phyloP scores from a whole-genome alignment of 2,797 vertebrate species.

The Falco cherrug region DNA sequence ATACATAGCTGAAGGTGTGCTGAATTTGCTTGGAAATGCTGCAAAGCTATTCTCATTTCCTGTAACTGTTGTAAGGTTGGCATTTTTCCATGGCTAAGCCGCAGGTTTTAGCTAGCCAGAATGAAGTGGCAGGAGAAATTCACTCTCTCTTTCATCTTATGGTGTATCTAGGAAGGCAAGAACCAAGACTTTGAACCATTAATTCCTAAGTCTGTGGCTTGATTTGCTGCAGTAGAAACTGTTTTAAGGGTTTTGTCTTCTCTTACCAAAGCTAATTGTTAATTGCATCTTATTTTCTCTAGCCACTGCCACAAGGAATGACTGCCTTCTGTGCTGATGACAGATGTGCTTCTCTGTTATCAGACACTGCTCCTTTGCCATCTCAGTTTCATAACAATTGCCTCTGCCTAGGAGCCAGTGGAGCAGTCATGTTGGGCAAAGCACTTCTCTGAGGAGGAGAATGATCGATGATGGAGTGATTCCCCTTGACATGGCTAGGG shows the following conservation, averaged over 20 bases:
- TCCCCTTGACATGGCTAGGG: not conserved
- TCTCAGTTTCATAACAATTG: conserved; percentile 10
- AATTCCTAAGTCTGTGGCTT: conserved; percentile 14
- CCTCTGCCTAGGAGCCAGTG: not conserved
- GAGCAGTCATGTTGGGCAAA: not conserved
- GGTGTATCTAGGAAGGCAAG: conserved; percentile 23
- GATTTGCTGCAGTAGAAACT: conserved; percentile 30
- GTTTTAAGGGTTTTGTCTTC: conserved; percentile 27
- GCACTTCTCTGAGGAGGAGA: not conserved
- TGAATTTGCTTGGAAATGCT: conserved; percentile 18
- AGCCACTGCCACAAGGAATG: conserved; percentile 9
- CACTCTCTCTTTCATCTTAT: conserved; percentile 36
- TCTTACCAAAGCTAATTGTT: conserved; percentile 61
- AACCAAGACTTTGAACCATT: conserved; percentile 7
- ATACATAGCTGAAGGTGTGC: conserved; percentile 20
- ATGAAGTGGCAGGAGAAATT: conserved; percentile 29
- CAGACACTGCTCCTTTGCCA: conserved; percentile 25
- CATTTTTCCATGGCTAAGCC: conserved; percentile 45
- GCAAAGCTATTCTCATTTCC: conserved; percentile 53
- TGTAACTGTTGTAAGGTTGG: conserved; percentile 20
- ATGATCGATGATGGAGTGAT: not conserved
- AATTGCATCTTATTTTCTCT: conserved; percentile 58
- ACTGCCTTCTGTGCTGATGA: conserved; percentile 40
- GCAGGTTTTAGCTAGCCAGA: conserved; percentile 4
- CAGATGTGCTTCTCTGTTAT: conserved; percentile 31